These are phyloP conservation scores for Okamejei kenojei DNA, from an alignment of 2,797 vertebrate species.

Conservation along the genomic window DNA sequence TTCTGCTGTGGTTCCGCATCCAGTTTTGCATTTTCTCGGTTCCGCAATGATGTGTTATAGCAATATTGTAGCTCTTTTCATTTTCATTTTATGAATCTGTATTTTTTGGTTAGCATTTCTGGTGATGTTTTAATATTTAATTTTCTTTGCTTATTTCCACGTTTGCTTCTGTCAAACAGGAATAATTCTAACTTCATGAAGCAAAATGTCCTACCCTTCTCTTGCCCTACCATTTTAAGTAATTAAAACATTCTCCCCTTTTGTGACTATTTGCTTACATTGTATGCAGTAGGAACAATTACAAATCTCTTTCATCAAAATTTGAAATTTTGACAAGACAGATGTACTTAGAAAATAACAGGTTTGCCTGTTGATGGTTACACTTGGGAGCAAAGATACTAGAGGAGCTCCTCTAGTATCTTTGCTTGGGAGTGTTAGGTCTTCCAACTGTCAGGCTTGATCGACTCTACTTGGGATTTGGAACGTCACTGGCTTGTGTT, in stretches of 20 bases:
- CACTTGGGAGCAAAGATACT: too few relatives aligned
- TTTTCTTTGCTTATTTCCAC: not conserved
- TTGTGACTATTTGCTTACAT: not conserved
- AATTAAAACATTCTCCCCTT: too few relatives aligned
- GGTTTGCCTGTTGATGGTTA: too few relatives aligned
- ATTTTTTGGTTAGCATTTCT: not conserved
- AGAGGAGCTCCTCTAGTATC: too few relatives aligned
- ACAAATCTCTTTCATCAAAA: not conserved
- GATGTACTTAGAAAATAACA: too few relatives aligned
- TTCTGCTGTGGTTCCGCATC: not conserved
- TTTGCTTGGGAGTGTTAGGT: too few relatives aligned
- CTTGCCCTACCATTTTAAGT: not conserved
- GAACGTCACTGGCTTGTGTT: too few relatives aligned
- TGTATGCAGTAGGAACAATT: not conserved
- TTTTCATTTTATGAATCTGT: not conserved
- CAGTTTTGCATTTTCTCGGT: not conserved
- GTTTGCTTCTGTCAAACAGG: not conserved
- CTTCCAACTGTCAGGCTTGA: too few relatives aligned
- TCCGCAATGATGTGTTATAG: not conserved
- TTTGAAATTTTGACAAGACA: not conserved
- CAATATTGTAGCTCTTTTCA: not conserved
- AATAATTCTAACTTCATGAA: too few relatives aligned
- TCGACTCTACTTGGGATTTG: too few relatives aligned
- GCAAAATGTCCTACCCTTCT: not conserved
- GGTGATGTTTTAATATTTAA: not conserved